Base-by-base conservation (phyloP, 1,140 invertebrate genomes). In the Trichonephila inaurata region DNA sequence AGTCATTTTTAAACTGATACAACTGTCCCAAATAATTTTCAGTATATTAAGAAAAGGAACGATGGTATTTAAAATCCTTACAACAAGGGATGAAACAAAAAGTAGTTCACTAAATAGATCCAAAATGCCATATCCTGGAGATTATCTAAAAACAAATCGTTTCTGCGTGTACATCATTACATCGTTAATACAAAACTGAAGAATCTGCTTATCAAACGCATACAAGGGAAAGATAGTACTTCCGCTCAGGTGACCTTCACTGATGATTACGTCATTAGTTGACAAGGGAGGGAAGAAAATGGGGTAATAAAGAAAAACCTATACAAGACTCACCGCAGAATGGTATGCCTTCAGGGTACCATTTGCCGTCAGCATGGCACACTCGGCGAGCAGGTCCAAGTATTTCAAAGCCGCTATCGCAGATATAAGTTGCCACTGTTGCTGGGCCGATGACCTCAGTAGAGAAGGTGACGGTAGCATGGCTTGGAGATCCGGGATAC, bases 401-500 rank as follows among this genome's bases (percentile, higher is more conserved):
- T 1, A 99, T 97, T 95, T 99, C 98, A 95, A 99, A 99, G 18
- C 98, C 98, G 69, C 97, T 96, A 95, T 99, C 98, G 95, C 98
- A 99, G 21, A 97, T 96, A 95, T 99, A 99, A 0, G 97, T 98
- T 7, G 98, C 98, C 0, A 98, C 97, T 7, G 98, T 97, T 24
- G 97, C 97, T 62, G 97, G 96, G 0, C 96, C 95, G 44, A 97
- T 95, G 64, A 95, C 95, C 60, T 97, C 97, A 94, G 97, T 97
- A 1, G 97, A 97, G 96, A 99, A 98, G 1, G 97, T 96, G 8
- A 99, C 97, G 64, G 96, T 97, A 82, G 97, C 98, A 96, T 99
- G 98, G 1, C 98, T 98, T 40, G 98, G 98, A 1, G 98, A 97
- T n/a, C 98, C 98, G n/a, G 98, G 98, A 96, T 98, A 99, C 87